Conservation (phyloP, 2,113 vertebrate species). For the Vanacampus margaritifer region DNA sequence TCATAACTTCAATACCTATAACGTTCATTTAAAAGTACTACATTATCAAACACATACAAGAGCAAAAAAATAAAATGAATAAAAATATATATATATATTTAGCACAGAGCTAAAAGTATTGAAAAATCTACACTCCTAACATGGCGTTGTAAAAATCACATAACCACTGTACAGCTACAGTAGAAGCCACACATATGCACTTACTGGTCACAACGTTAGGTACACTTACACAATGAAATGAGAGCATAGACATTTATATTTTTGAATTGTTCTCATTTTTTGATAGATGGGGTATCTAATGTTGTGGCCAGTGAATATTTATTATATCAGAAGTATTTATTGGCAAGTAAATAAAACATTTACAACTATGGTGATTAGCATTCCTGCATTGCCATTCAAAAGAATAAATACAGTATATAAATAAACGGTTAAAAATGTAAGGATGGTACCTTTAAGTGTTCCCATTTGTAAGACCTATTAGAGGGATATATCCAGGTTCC, state of each 20-base stretch:
- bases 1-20: too few relatives aligned
- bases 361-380: neutral
- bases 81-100: neutral
- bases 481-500: conserved; percentile 75
- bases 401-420: conserved; percentile 23
- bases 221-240: neutral
- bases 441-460: conserved; percentile 71
- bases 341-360: neutral
- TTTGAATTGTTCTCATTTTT: neutral
- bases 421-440: conserved; percentile 35
- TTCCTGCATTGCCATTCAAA: neutral
- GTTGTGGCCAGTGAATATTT: neutral
- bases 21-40: conserved; percentile 29
- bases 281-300: neutral
- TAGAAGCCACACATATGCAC: conserved; percentile 1
- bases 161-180: neutral
- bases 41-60: conserved; percentile 39
- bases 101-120: neutral
- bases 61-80: conserved; percentile 51
- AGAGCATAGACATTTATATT: neutral
- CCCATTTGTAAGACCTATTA: conserved; percentile 69
- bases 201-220: neutral
- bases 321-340: neutral
- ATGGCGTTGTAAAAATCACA: neutral
- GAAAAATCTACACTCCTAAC: neutral